phyloP scores from a whole-genome alignment of 2,113 vertebrate species.

The Corythaeola cristata region DNA sequence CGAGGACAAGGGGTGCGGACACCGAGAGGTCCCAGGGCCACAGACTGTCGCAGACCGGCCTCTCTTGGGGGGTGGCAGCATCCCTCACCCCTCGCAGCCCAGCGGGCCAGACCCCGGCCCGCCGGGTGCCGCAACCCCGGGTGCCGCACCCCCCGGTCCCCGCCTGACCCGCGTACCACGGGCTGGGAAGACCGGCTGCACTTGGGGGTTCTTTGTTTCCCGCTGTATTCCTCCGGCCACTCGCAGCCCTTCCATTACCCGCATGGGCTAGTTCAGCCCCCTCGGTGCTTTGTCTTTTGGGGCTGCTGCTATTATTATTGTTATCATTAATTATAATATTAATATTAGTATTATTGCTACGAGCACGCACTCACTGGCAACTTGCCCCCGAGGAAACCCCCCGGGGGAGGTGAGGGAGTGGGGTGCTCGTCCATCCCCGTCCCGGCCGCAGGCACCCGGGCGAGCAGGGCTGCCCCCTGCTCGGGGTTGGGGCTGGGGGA shows the following conservation, averaged over 20 bases:
- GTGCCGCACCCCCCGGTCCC: neutral
- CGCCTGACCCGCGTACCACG: neutral
- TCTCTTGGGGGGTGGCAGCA: neutral
- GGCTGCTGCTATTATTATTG: neutral
- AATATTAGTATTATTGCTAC: neutral
- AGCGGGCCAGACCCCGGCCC: neutral
- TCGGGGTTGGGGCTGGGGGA: too few relatives aligned
- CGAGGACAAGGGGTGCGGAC: neutral
- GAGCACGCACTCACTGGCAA: neutral
- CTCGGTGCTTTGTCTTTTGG: neutral
- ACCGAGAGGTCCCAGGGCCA: neutral
- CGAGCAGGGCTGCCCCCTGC: neutral
- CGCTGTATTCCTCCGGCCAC: too few relatives aligned
- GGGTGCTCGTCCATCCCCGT: neutral
- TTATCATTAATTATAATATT: too few relatives aligned
- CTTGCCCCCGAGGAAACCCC: neutral
- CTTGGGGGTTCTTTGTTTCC: neutral
- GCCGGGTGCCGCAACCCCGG: neutral
- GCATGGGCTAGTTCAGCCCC: neutral
- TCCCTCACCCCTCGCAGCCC: neutral
- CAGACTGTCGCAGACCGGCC: neutral
- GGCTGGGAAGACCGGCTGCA: neutral
- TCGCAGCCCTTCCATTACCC: neutral
- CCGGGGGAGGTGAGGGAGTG: neutral
- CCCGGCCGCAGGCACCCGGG: neutral